Conservation (phyloP, 1,140 invertebrate species). For the Drosophila oshimai region DNA sequence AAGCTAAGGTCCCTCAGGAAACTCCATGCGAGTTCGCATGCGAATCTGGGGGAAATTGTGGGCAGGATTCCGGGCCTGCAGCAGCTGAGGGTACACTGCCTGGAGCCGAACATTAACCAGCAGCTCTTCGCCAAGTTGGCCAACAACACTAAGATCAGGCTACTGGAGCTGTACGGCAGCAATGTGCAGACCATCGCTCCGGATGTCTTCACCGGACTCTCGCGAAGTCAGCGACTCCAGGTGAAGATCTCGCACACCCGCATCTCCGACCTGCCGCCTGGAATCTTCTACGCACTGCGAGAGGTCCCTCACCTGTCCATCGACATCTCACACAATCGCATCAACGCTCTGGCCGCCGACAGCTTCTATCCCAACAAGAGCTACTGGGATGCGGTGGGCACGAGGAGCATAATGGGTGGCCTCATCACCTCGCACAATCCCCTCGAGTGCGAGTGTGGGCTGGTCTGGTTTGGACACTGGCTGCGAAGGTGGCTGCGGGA, state of each 20-base stretch:
- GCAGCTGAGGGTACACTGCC: slow-evolving; percentile 88
- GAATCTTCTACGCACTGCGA: slow-evolving; percentile 89
- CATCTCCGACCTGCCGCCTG: slow-evolving; percentile 89
- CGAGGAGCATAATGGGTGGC: slow-evolving; percentile 87
- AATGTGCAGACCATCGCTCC: slow-evolving; percentile 87
- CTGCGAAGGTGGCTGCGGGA: slow-evolving; percentile 92
- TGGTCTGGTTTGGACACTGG: slow-evolving; percentile 95
- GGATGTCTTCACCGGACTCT: slow-evolving; percentile 88
- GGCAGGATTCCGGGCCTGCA: slow-evolving; percentile 84
- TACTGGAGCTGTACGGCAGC: slow-evolving; percentile 90
- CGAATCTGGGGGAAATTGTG: slow-evolving; percentile 78
- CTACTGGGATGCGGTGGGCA: slow-evolving; percentile 92
- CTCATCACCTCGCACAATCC: slow-evolving; percentile 92
- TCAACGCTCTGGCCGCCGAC: slow-evolving; percentile 90
- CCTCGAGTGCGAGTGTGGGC: slow-evolving; percentile 92
- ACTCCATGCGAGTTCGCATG: slow-evolving; percentile 68
- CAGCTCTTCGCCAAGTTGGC: slow-evolving; percentile 87
- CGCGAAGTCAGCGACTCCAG: slow-evolving; percentile 87
- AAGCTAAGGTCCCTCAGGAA: slow-evolving; percentile 83
- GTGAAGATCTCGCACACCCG: slow-evolving; percentile 90
- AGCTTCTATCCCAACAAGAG: slow-evolving; percentile 92
- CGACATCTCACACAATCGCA: slow-evolving; percentile 91
- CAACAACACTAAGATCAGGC: slow-evolving; percentile 89
- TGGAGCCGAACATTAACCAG: slow-evolving; percentile 87
- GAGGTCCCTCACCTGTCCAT: slow-evolving; percentile 91